Evolutionary conservation across 1,140 invertebrate genomes (phyloP), one percentile per base, ranked within the genome.

Genomic region (Ectropis grisescens): DNA sequence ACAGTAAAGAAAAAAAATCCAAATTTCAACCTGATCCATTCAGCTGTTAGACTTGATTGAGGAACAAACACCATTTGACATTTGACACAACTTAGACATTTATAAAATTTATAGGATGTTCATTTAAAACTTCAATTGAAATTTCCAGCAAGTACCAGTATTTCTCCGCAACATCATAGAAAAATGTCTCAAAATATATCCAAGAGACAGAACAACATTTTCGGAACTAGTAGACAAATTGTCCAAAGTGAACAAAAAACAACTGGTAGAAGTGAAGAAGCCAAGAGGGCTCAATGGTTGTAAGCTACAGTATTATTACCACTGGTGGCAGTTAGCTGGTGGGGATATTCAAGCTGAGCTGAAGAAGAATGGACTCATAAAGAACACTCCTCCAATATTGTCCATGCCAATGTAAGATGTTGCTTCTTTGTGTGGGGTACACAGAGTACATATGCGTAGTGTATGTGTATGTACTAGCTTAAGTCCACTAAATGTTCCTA

Each of bases 321-420:
- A 98, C 79, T 87, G 96, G 58, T 99, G 97, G 97, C 92, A 94
- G 62, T 78, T 98, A 28, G 93, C 96, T 12, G 97, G 97, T 15
- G 96, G 96, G 1, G 96, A 98, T 84, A 91, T 97, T 25, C 91
- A 94, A 38, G 82, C 89, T 8, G 94, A 97, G 70, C 82, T 99
- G 7, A 95, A 94, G 57, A 94, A 93, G 66, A 93, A 96, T 75
- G 95, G 94, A 2, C 82, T 98, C 2, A 93, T 97, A 13, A 89
- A 93, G 53, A 91, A 88, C 38, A 90, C 87, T 51, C 90, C 91
- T 2, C 90, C 92, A 2, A 91, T 94, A 58, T 71, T 94, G 52
- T 89, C 90, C 3, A 83, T 93, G 66, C 91, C 91, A 29, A 89
- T 89, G 86, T 90, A 84, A 81, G 72, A n/a, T n/a, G n/a, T n/a